Conservation (phyloP, 2,113 vertebrate species). For the Rhipidura dahli region DNA sequence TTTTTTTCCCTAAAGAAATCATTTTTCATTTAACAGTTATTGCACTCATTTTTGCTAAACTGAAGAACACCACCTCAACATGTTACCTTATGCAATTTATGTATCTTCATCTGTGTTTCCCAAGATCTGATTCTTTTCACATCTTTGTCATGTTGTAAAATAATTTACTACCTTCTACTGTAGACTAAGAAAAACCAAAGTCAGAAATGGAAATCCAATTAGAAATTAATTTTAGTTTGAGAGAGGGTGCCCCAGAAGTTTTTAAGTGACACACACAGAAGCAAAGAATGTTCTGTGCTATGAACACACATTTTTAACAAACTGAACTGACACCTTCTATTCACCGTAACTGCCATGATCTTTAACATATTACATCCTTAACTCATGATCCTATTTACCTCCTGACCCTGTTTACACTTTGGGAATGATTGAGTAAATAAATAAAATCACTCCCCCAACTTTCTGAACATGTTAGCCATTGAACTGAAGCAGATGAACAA, state of each 20-base stretch:
- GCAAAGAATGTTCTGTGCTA: neutral
- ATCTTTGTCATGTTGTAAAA: neutral
- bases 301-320: neutral
- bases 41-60: neutral
- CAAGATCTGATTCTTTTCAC: neutral
- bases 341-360: accelerated
- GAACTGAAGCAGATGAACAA: neutral
- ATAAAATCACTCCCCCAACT: neutral
- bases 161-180: neutral
- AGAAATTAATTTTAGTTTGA: neutral
- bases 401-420: neutral
- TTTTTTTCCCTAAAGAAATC: neutral
- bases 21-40: neutral
- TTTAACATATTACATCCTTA: neutral
- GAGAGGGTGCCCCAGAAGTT: neutral
- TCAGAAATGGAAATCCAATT: neutral
- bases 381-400: neutral
- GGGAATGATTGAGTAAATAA: neutral
- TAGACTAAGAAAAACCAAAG: neutral
- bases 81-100: neutral
- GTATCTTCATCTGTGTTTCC: neutral
- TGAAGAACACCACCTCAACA: neutral
- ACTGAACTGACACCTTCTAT: neutral
- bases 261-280: neutral
- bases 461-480: neutral